phyloP scores from a whole-genome alignment of 2,888 invertebrate genomes.

The Heliconius ethilla region DNA sequence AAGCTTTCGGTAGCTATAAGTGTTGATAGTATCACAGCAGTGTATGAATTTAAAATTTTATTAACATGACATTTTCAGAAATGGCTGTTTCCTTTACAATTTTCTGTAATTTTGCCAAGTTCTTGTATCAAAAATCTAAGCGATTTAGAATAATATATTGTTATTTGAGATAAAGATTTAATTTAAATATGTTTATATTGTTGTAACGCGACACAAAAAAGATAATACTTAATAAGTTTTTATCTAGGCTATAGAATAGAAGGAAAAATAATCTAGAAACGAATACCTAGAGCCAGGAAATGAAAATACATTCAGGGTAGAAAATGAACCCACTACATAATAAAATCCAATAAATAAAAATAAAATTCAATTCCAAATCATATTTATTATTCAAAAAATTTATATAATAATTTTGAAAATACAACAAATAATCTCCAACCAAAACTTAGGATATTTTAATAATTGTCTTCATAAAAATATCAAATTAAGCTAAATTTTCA shows the following conservation, averaged over 20 bases:
- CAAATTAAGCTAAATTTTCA: neutral
- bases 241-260: no score
- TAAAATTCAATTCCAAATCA: neutral
- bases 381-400: neutral
- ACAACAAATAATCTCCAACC: neutral
- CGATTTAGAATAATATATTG: neutral
- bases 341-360: neutral
- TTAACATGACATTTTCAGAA: neutral
- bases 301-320: no score
- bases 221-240: no score
- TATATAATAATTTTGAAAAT: neutral
- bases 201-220: no score
- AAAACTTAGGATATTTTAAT: neutral
- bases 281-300: no score
- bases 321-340: neutral
- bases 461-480: neutral
- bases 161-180: neutral
- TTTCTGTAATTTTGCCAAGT: slow-evolving; percentile 3
- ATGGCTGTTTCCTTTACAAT: neutral
- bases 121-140: neutral
- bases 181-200: slow-evolving; percentile 5
- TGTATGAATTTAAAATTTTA: neutral
- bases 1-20: neutral
- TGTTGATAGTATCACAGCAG: neutral
- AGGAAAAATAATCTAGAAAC: no score